These are phyloP conservation scores for Caranx melampygus DNA, from an alignment of 2,113 vertebrate species.

Conservation along the genomic window DNA sequence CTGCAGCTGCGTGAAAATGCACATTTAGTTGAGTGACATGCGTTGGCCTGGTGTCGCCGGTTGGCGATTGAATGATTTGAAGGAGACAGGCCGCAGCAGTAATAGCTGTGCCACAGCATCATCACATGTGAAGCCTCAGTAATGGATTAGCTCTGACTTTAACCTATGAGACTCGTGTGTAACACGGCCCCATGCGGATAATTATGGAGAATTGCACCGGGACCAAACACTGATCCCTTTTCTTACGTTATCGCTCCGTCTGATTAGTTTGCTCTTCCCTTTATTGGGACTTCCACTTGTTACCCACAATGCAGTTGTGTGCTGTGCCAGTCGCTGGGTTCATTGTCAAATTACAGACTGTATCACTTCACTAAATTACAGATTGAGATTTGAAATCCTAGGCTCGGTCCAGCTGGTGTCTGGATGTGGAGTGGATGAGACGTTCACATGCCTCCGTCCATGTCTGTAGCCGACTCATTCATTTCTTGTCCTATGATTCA, in stretches of 20 bases:
- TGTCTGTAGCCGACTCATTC: conserved; percentile 32
- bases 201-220: conserved; percentile 62
- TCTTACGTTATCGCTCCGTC: conserved; percentile 48
- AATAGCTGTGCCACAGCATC: conserved; percentile 34
- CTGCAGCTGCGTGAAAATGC: background rate
- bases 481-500: conserved; percentile 59
- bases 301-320: conserved; percentile 15
- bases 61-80: conserved; percentile 12
- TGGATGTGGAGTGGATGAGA: conserved; percentile 30
- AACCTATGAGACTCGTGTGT: conserved; percentile 73
- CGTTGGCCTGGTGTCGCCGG: background rate
- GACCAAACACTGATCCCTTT: conserved; percentile 63
- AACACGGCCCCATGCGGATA: conserved; percentile 69
- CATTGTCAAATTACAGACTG: conserved; percentile 47
- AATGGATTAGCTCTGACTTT: conserved; percentile 66
- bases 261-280: conserved; percentile 53
- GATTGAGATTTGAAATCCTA: conserved; percentile 32
- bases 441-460: conserved; percentile 33
- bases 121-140: conserved; percentile 65
- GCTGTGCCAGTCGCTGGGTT: conserved; percentile 4
- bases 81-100: conserved; percentile 2
- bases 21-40: background rate
- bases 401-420: conserved; percentile 29
- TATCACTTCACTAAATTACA: conserved; percentile 43
- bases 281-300: conserved; percentile 60